Evolutionary conservation across 2,888 invertebrate genomes (phyloP), one percentile per base, ranked within the genome.

Genomic region (Ptilodon capucinus): DNA sequence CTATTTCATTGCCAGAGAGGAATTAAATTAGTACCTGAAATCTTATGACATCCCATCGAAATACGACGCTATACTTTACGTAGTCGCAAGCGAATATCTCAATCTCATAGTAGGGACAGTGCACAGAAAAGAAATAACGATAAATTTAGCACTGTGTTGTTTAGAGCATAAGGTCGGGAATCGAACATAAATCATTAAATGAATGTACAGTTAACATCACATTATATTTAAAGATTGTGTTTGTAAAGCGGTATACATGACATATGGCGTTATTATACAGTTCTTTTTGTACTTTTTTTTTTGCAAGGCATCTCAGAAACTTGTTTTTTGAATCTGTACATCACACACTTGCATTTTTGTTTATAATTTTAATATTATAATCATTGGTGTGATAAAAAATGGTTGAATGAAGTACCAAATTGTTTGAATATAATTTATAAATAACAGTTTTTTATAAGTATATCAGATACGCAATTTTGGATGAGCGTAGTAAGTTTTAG

Each of bases 221-320:
- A 76, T 75, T 76, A 74, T 57, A 71, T 74, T 72, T 71, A 77
- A 72, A 73, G 65, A 71, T 64, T 71, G 70, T 78, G 65, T 72
- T 68, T 72, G 68, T 71, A 69, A 72, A 66, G 59, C 64, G 62
- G 71, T 51, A 51, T 51, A 53, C 55, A 66, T 71, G 67, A 74
- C 65, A 61, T 71, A 74, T 68, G 53, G 57, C 59, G 50, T 47
- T 57, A 70, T 72, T 75, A 68, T 69, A 60, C 64, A 51, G 63
- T 61, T 64, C 59, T 48, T 40, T 56, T 6, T 35, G 32, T 54
- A 7, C 51, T 32, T 58, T 14, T 62, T 30, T 56, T 54, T 62
- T 46, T 47, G 41, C 16, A 14, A 48, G 46, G 48, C 51, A 46
- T 21, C 25, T 25, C 16, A 7, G 16, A 38, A 54, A 51, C 56